Base-by-base conservation (phyloP, 2,797 vertebrate genomes). In the Apodemus agrarius region DNA sequence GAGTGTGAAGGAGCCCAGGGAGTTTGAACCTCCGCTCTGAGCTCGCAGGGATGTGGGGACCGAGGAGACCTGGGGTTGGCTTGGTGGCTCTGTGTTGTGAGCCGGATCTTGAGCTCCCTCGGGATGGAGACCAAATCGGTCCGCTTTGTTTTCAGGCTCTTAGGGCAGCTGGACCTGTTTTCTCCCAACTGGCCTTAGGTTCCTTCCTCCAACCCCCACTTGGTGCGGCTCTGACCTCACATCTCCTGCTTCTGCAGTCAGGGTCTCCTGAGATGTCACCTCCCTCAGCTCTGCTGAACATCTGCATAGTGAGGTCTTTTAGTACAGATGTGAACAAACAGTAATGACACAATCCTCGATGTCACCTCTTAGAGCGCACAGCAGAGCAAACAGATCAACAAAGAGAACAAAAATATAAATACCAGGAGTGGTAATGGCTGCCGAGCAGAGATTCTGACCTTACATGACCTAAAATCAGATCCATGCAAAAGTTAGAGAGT, bases 1-100 rank as follows among this genome's bases (percentile, higher is more conserved):
- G 96, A 98, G 97, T 88, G 14, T 12, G 29, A 17, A 6, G 8
- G 65, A 31, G 37, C 61, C 29, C 4, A 31, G 12, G 2, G 8
- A 8, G 1, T 31, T 2, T 0, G 24, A 16, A 24, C 17, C 12
- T 3, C 43, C 8, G 19, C 24, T 3, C 3, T 37, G 22, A 26
- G 22, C 24, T 63, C 24, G 26, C 61, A 0, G 46, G 67, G 19
- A 26, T 12, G 24, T 46, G 19, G 76, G 63, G 6, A 13, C 57
- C 21, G 2, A 74, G 76, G 89, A 57, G 22, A 43, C 10, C 40
- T 17, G 3, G 16, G 37, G 46, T 57, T 69, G 40, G 10, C 24
- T 52, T 43, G 31, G n/a, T 40, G 14, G 46, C 31, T 11, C 13
- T 4, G 31, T 40, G 12, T 3, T 31, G 40, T 40, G 16, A 59